Conservation (phyloP, 2,113 vertebrate genomes). For the Holacanthus passer region DNA sequence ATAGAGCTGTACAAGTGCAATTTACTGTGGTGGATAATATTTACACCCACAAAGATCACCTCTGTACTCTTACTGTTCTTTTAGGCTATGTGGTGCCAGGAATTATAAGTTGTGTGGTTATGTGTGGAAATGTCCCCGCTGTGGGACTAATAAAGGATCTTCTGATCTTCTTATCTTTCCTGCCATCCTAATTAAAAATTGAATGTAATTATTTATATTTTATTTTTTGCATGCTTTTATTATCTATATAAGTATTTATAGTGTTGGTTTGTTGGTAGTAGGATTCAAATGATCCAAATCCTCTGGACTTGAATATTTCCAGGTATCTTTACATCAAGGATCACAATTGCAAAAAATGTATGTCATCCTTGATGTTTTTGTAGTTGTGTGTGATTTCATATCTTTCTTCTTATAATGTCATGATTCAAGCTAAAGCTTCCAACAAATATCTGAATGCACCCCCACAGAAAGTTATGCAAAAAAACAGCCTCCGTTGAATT, state of each 20-base stretch:
- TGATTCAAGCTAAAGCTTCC: no score
- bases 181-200: no score
- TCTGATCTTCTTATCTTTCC: no score
- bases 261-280: not conserved
- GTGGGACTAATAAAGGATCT: no score
- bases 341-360: no score
- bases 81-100: not conserved
- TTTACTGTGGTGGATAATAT: not conserved
- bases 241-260: not conserved
- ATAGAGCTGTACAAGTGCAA: not conserved
- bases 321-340: no score
- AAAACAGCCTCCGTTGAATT: not conserved
- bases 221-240: no score
- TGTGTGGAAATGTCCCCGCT: no score
- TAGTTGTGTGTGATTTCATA: not conserved
- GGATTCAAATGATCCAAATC: not conserved
- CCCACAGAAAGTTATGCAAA: not conserved
- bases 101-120: not conserved
- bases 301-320: not conserved
- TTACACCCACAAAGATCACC: not conserved
- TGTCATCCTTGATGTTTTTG: not conserved
- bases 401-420: not conserved
- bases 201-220: no score
- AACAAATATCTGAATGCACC: not conserved
- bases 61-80: not conserved